Evolutionary conservation across 2,113 vertebrate genomes (phyloP).

Genomic region (Tragelaphus strepsiceros): DNA sequence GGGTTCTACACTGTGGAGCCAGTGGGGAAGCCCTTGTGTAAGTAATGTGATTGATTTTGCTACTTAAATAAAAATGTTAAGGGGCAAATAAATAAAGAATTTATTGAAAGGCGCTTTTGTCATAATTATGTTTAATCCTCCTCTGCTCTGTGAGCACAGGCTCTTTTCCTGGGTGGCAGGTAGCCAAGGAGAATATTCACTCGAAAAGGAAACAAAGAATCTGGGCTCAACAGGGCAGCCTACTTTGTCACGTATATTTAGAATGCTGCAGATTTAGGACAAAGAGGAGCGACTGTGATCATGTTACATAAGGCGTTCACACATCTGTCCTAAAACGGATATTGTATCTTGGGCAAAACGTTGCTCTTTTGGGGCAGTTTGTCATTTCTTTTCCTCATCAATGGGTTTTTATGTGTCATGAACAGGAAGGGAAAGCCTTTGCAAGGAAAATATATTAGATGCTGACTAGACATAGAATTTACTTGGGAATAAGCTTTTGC

Average conservation of each 20-base stretch:
- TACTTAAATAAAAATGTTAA: background rate
- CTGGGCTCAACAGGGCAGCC: background rate
- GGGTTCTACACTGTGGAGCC: background rate
- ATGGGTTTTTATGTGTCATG: background rate
- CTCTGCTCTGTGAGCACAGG: background rate
- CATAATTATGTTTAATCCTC: no score
- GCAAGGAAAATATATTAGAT: background rate
- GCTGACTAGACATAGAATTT: background rate
- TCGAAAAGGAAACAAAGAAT: background rate
- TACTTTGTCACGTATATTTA: background rate
- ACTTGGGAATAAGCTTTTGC: background rate
- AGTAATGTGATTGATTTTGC: background rate
- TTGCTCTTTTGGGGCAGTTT: background rate
- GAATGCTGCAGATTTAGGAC: background rate
- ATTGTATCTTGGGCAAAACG: slow-evolving; percentile 7
- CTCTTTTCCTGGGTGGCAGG: accelerated
- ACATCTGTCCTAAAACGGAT: background rate
- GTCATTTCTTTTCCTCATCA: background rate
- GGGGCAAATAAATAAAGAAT: background rate
- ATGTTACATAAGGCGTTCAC: background rate
- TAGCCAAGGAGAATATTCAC: background rate
- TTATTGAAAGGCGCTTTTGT: accelerated
- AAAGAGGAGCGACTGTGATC: background rate
- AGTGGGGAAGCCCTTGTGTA: background rate
- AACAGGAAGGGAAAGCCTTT: background rate